Conservation (phyloP, 2,888 invertebrate species). For the Thysanoteuthis rhombus region DNA sequence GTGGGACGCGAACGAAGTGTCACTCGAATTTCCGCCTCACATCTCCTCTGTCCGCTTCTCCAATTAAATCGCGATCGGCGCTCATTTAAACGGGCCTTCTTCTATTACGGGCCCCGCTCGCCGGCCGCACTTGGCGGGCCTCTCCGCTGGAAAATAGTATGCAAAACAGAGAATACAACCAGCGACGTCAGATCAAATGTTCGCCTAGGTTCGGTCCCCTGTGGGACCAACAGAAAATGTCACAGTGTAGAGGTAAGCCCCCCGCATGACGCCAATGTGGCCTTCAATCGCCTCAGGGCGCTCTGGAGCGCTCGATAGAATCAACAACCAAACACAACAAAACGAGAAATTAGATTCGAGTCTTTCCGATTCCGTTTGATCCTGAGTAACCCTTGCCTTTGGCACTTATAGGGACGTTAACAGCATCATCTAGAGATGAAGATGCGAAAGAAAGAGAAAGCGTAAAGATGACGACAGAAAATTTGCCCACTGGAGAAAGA, state of each 20-base stretch:
- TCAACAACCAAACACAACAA: background rate
- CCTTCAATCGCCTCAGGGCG: background rate
- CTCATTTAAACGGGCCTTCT: slow-evolving; percentile 12
- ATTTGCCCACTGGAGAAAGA: background rate
- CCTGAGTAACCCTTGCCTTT: background rate
- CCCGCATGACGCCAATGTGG: background rate
- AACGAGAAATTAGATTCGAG: background rate
- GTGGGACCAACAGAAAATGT: background rate
- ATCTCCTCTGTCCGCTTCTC: background rate
- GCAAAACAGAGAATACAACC: background rate
- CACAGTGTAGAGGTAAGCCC: background rate
- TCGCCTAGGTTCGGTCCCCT: background rate
- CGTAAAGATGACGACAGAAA: background rate
- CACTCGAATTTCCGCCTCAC: background rate
- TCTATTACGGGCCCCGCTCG: background rate
- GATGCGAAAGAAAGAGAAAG: background rate
- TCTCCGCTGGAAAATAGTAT: background rate
- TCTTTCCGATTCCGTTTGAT: background rate
- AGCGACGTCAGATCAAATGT: background rate
- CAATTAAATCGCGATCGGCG: background rate
- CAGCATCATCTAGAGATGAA: background rate
- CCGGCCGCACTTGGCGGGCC: background rate
- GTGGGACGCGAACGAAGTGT: background rate
- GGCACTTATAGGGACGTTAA: background rate
- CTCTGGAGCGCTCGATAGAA: background rate